Base-by-base conservation (phyloP, 2,888 invertebrate genomes). In the Andrena dorsata region DNA sequence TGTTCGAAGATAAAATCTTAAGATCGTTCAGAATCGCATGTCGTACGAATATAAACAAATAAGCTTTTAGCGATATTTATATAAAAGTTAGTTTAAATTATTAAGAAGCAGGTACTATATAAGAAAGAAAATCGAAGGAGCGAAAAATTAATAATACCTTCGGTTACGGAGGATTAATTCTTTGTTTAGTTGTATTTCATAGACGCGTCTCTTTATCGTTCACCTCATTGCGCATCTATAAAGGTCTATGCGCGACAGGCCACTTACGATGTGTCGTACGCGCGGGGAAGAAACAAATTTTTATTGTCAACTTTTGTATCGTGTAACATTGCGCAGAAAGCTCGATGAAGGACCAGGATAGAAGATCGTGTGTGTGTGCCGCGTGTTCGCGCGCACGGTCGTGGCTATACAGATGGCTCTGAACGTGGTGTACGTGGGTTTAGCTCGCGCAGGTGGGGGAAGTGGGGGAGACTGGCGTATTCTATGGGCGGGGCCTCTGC, bases 401-500 rank as follows among this genome's bases (percentile, higher is more conserved):
- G 58, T 47, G 71, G 58, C 51, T 76, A 2, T 70, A 70, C 63
- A 66, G 65, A 73, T 65, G 76, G 58, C 66, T 20, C 28, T 26
- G 13, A 7, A n/a, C 32, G 26, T 68, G 26, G 75, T 63, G 30
- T 86, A 77, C 26, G 80, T 74, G 63, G 35, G 66, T 65, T 72
- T 64, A 80, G 71, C 66, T 73, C 61, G 81, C 51, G 83, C 61
- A 73, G 77, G 76, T 66, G 85, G 73, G 73, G 76, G 80, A 80
- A 76, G 80, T 83, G 87, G 86, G 84, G 79, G 72, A 88, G 82
- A 85, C 85, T 87, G 91, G 92, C 93, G 92, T 92, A 92, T 93
- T 93, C 90, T 91, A 92, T 94, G 94, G 95, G 95, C 94, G 95
- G 95, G 94, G 95, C 94, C 91, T 93, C 92, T 92, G 94, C 95